A percentile compares a stretch with the other conserved stretches of the same genome.
Evolutionary conservation across 2,797 vertebrate genomes (phyloP).

Genomic region (Dipus sagitta): DNA sequence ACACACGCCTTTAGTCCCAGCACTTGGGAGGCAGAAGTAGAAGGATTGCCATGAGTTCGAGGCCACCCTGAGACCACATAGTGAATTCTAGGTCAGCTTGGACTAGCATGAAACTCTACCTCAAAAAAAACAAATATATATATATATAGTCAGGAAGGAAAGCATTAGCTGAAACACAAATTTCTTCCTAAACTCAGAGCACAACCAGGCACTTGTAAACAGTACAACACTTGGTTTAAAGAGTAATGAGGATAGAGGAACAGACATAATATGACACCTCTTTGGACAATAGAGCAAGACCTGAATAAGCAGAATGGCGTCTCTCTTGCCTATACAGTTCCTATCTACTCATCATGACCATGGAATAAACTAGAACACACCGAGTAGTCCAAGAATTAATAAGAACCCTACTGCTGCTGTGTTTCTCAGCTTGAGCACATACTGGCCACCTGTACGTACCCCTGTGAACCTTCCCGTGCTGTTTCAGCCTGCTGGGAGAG

Average conservation of each 20-base stretch:
- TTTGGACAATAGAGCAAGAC: background rate
- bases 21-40: too few relatives aligned
- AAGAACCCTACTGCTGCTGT: fast-evolving
- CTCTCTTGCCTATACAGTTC: background rate
- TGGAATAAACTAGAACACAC: background rate
- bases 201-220: fast-evolving
- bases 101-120: too few relatives aligned
- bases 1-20: too few relatives aligned
- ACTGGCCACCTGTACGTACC: constrained; percentile 85
- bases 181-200: fast-evolving
- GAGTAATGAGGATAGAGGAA: fast-evolving
- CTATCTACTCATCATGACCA: background rate
- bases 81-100: too few relatives aligned
- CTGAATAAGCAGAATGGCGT: background rate
- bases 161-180: background rate
- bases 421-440: background rate
- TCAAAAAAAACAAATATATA: too few relatives aligned
- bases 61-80: too few relatives aligned
- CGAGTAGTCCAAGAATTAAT: background rate
- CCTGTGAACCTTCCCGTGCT: constrained; percentile 92
- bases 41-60: too few relatives aligned
- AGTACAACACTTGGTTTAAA: fast-evolving
- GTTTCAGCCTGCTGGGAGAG: constrained; percentile 88
- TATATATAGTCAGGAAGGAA: too few relatives aligned
- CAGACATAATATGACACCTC: fast-evolving